phyloP scores from a whole-genome alignment of 2,797 vertebrate genomes.

The Pseudomugil gertrudae region DNA sequence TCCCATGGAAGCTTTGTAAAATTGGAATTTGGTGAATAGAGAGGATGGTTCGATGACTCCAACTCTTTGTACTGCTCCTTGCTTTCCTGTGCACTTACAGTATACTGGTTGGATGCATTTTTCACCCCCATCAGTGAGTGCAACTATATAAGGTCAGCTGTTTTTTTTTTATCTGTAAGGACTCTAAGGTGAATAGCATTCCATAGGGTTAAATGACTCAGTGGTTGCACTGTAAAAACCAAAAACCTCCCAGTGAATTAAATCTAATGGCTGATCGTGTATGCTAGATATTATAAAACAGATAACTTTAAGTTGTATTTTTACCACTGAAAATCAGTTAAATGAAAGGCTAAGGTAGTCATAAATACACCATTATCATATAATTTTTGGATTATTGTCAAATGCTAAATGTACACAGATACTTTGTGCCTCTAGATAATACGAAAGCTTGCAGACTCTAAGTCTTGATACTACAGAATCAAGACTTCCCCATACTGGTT shows the following conservation, averaged over 20 bases:
- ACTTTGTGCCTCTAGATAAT: conserved; percentile 6
- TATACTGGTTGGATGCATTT: background rate
- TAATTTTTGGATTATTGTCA: background rate
- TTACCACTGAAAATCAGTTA: background rate
- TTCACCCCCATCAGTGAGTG: background rate
- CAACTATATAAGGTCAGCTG: background rate
- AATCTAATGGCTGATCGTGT: background rate
- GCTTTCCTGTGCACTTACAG: background rate
- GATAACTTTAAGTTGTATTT: background rate
- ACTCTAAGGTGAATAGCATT: background rate
- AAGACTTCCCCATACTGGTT: too few species aligned
- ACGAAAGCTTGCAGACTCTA: conserved; percentile 11
- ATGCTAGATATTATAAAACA: background rate
- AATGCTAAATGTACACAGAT: background rate
- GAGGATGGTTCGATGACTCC: background rate
- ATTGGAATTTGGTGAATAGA: background rate
- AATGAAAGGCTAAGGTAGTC: background rate
- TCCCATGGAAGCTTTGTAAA: conserved; percentile 1
- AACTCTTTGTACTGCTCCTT: background rate
- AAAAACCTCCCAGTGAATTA: background rate
- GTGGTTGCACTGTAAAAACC: background rate
- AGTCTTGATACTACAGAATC: conserved; percentile 45
- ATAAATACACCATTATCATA: background rate
- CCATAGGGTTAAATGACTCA: background rate
- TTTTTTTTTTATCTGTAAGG: background rate